Evolutionary conservation across 2,888 invertebrate genomes (phyloP).

Genomic region (Melanophora roralis): DNA sequence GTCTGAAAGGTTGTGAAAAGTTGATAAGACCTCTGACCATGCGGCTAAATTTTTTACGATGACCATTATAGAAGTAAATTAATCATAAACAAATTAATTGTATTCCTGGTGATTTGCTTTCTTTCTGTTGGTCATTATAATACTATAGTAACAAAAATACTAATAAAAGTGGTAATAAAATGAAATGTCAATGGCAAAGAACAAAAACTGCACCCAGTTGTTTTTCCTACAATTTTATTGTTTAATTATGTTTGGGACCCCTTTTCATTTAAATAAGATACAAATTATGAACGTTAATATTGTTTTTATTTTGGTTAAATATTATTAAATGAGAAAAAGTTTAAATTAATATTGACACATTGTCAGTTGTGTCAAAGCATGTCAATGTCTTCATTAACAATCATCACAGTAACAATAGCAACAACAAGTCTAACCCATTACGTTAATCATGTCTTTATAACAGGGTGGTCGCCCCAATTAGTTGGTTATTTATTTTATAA

Average conservation of each 20-base stretch:
- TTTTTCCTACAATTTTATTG: neutral
- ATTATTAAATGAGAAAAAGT: constrained; percentile 46
- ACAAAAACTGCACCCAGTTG: constrained; percentile 46
- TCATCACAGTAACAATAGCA: neutral
- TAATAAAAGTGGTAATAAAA: neutral
- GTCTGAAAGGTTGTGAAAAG: constrained; percentile 21
- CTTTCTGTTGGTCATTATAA: neutral
- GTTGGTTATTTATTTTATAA: neutral
- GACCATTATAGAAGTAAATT: constrained; percentile 34
- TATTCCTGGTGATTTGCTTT: constrained; percentile 42
- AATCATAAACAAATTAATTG: constrained; percentile 25
- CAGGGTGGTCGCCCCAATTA: constrained; percentile 8
- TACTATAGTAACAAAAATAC: neutral
- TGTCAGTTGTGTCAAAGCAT: constrained; percentile 58
- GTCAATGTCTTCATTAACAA: constrained; percentile 61
- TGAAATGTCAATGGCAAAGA: constrained; percentile 4
- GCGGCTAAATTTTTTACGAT: constrained; percentile 20
- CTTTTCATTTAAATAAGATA: constrained; percentile 35
- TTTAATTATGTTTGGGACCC: constrained; percentile 7
- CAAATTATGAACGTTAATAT: constrained; percentile 37
- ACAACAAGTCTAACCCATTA: neutral
- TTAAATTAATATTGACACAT: constrained; percentile 63
- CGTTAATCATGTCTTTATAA: neutral
- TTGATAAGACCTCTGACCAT: constrained; percentile 32
- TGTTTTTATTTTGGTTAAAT: constrained; percentile 8